phyloP scores from a whole-genome alignment of 2,113 vertebrate species.

The Paraplagusia blochii region DNA sequence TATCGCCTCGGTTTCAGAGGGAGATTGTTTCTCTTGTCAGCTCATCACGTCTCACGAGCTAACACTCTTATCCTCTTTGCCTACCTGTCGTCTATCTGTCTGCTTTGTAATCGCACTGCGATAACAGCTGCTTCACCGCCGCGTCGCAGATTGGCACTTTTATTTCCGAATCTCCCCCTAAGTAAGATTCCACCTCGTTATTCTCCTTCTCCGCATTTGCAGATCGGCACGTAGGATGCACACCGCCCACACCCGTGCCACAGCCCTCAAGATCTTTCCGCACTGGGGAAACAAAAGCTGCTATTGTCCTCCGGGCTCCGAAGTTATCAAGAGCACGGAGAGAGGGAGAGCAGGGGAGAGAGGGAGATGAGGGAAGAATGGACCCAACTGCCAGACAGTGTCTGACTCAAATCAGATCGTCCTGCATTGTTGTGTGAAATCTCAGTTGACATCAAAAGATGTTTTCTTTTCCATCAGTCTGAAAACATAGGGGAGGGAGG shows the following conservation, averaged over 20 bases:
- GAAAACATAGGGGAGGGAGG: slow-evolving; percentile 27
- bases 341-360: slow-evolving; percentile 43
- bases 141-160: slow-evolving; percentile 61
- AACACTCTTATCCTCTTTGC: slow-evolving; percentile 67
- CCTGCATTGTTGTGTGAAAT: slow-evolving; percentile 73
- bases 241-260: slow-evolving; percentile 40
- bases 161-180: slow-evolving; percentile 49
- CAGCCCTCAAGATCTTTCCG: slow-evolving; percentile 41
- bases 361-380: slow-evolving; percentile 31
- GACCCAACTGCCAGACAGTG: slow-evolving; percentile 55
- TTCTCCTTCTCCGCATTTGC: slow-evolving; percentile 35
- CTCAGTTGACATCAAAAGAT: slow-evolving; percentile 72
- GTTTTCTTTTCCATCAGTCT: slow-evolving; percentile 41
- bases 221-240: slow-evolving; percentile 42
- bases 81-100: slow-evolving; percentile 73
- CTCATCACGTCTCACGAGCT: slow-evolving; percentile 61
- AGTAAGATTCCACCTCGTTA: slow-evolving; percentile 29
- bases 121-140: slow-evolving; percentile 64
- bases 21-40: slow-evolving; percentile 71
- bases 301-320: slow-evolving; percentile 69
- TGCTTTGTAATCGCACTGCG: slow-evolving; percentile 67
- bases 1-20: slow-evolving; percentile 67
- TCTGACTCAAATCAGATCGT: slow-evolving; percentile 72
- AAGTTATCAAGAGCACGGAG: slow-evolving; percentile 66
- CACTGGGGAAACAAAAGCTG: slow-evolving; percentile 66